Evolutionary conservation across 2,888 invertebrate genomes (phyloP), one percentile per base, ranked within the genome.

Genomic region (Odontocerum albicorne): DNA sequence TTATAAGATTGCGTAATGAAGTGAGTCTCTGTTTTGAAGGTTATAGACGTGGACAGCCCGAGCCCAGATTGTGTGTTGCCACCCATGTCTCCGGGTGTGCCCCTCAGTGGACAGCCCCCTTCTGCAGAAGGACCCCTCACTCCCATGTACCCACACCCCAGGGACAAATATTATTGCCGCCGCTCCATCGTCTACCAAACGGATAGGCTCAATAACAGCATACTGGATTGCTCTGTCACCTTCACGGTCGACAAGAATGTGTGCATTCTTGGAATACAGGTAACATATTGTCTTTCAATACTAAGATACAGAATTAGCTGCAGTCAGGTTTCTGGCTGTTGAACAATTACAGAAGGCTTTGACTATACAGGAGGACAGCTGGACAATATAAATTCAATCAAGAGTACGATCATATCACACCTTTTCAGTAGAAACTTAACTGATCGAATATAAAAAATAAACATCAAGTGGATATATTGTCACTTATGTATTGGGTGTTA

Each of bases 211-310:
- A 91, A 90, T 69, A 84, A 84, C 12, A 85, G 86, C 63, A 86
- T 85, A 19, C 78, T 90, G 42, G 90, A 91, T 68, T 88, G 88
- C 66, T 85, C 86, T 10, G 82, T 90, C 20, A 88, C 90, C 2
- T 90, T 92, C 69, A 86, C 85, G 66, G 90, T 89, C 42, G 88
- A 90, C 67, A 87, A 85, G 67, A 88, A 88, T 67, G 87, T 92
- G 64, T 88, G 88, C 67, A 79, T 90, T 40, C 79, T 85, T 62
- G 92, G 87, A 22, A 81, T 87, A 43, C 83, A 86, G 80, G 81
- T 84, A 64, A 36, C 4, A n/a, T 20, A 12, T n/a, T n/a, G n/a
- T n/a, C n/a, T n/a, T n/a, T n/a, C n/a, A n/a, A n/a, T n/a, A n/a
- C n/a, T 36, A 6, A 6, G 12, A 12, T n/a, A 4, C 6, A 12